Base-by-base conservation (phyloP, 2,113 vertebrate genomes). In the Leucosticte australis region DNA sequence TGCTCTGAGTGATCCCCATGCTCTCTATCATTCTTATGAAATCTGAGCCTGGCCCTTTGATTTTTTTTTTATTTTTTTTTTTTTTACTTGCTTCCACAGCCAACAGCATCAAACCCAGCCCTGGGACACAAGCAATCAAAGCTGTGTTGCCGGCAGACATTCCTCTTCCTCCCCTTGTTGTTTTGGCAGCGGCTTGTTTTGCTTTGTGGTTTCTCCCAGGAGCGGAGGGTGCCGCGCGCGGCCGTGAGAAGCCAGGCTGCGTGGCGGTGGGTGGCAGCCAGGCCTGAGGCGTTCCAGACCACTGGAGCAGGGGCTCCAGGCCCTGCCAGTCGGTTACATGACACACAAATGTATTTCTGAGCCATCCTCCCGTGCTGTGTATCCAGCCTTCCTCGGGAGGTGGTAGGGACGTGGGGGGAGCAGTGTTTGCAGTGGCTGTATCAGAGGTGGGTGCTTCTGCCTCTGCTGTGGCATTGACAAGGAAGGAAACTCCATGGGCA, bases 191-290 rank as follows among this genome's bases (percentile, higher is more conserved):
- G 0, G 60, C 68, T 88, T 93, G 71, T 91, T 95, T 94, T 76
- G 90, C 87, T 96, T 86, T 94, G 96, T 83, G 95, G 95, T 94
- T 94, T 96, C 90, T 93, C 79, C 85, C 88, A 75, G 30, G 90
- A 93, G 82, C 2, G 2, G 92, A 92, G 95, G 94, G 93, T 88
- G 95, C 96, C 0, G 28, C 0, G 6, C 2, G 0, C 1, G 23
- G 87, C 35, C 27, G 11, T 82, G 78, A 89, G 94, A 92, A 95
- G 93, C 84, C 83, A 46, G 69, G 83, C 92, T 78, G 59, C 0
- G 7, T 3, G 27, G 77, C 0, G 0, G 52, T 87, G 91, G 94
- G 94, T 92, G 93, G 94, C 87, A 95, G 78, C 0, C 0, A n/a
- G 87, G 52, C 68, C 47, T 75, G 88, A 73, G 94, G 44, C 1